These are phyloP conservation scores for Lates japonicus DNA, from an alignment of 2,797 vertebrate genomes.

Conservation along the genomic window DNA sequence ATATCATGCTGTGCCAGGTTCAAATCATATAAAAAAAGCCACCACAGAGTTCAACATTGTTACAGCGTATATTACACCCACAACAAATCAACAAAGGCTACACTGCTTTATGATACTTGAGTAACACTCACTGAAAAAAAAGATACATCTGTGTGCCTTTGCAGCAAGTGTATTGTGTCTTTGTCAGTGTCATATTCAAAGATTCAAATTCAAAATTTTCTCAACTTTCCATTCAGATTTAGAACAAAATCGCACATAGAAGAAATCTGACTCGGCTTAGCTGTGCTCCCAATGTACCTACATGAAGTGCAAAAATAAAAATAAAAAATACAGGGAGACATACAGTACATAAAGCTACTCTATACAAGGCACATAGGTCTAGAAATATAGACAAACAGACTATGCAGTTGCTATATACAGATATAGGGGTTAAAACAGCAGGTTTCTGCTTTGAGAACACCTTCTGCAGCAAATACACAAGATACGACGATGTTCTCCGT, in stretches of 20 bases:
- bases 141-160: neutral
- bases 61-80: slow-evolving; percentile 14
- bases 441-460: neutral
- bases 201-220: slow-evolving; percentile 18
- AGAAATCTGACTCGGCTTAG: neutral
- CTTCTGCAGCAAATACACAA: neutral
- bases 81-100: slow-evolving; percentile 17
- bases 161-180: neutral
- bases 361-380: neutral
- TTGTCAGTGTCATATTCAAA: slow-evolving; percentile 8
- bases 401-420: neutral
- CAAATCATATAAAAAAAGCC: slow-evolving; percentile 8
- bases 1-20: slow-evolving; percentile 18
- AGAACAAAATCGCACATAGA: neutral
- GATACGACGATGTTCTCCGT: neutral
- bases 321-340: neutral
- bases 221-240: slow-evolving; percentile 12
- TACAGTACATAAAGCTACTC: neutral
- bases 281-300: neutral
- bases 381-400: neutral
- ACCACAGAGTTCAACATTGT: slow-evolving; percentile 5
- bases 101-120: neutral
- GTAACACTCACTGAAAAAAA: neutral
- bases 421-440: neutral
- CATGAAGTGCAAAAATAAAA: neutral